A percentile compares a stretch with the other conserved stretches of the same genome.
Evolutionary conservation across 1,140 invertebrate species (phyloP).

Genomic region (Euura lappo): DNA sequence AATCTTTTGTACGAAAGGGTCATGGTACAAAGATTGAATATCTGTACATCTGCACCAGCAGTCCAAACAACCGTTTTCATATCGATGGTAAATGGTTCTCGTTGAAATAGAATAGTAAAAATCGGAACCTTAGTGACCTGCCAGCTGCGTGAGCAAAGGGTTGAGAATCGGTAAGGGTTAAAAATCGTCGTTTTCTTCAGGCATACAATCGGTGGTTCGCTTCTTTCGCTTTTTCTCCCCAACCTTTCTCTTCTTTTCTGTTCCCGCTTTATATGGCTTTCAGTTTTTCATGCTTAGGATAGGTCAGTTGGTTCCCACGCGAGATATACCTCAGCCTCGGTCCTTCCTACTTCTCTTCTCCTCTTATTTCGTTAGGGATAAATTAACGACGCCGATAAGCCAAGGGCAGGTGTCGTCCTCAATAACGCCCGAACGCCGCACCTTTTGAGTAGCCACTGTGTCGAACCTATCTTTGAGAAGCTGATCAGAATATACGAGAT

Average conservation of each 20-base stretch:
- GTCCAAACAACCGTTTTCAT: background rate
- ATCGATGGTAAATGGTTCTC: background rate
- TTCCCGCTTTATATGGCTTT: background rate
- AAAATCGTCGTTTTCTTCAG: background rate
- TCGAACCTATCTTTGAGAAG: background rate
- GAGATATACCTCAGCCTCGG: background rate
- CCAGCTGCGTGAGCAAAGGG: background rate
- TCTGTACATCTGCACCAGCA: background rate
- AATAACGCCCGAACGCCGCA: background rate
- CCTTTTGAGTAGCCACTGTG: background rate
- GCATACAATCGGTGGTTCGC: background rate
- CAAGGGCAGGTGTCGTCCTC: background rate
- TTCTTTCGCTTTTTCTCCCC: too few relatives aligned
- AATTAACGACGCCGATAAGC: background rate
- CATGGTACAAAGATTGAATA: background rate
- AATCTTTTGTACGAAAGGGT: background rate
- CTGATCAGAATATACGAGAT: background rate
- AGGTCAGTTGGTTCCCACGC: conserved; percentile 3
- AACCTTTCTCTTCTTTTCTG: background rate
- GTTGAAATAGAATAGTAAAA: background rate
- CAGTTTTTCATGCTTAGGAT: background rate
- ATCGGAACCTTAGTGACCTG: background rate
- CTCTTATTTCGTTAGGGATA: conserved; percentile 4
- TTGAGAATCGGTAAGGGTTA: conserved; percentile 1
- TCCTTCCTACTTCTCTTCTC: background rate